phyloP scores from a whole-genome alignment of 2,797 vertebrate species.

The Tragelaphus oryx region DNA sequence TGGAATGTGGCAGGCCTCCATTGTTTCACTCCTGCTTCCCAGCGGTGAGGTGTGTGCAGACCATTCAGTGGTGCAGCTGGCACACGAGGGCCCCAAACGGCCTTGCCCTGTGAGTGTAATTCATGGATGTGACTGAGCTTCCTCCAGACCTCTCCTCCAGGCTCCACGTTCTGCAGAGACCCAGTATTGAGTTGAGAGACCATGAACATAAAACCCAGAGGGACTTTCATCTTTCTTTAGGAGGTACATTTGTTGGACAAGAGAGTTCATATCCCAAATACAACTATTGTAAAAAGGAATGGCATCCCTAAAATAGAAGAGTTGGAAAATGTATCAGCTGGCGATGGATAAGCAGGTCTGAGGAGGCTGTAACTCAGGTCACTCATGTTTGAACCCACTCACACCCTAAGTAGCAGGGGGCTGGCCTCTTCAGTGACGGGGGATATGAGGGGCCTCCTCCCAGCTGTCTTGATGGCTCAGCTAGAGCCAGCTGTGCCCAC shows the following conservation, averaged over 20 bases:
- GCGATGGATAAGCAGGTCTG: background rate
- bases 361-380: background rate
- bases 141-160: background rate
- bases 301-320: background rate
- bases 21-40: background rate
- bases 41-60: no score
- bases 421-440: background rate
- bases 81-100: background rate
- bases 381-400: background rate
- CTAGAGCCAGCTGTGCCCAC: conserved; percentile 52
- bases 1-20: no score
- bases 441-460: background rate
- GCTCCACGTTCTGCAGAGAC: background rate
- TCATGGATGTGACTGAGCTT: background rate
- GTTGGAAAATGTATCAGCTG: background rate
- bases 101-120: background rate
- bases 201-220: background rate
- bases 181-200: background rate
- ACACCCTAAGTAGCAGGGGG: background rate
- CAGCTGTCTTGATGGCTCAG: conserved; percentile 14
- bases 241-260: background rate
- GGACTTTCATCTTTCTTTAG: background rate
- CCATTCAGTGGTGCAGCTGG: background rate
- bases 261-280: background rate
- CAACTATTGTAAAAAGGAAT: background rate